Conservation (phyloP, 1,140 invertebrate species). For the Daktulosphaira vitifoliae region DNA sequence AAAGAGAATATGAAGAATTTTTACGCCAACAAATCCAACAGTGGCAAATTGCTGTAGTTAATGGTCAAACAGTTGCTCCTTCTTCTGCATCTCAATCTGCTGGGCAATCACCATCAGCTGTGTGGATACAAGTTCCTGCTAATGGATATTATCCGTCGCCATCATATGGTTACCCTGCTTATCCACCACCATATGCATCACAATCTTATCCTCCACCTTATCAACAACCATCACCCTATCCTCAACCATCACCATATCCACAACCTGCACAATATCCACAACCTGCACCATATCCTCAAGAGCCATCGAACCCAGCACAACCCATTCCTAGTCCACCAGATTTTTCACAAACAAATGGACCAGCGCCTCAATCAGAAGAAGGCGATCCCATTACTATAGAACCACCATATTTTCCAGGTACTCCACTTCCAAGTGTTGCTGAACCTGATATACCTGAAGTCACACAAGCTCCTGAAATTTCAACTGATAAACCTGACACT, state of each 20-base stretch:
- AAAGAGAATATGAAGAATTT: slow-evolving; percentile 20
- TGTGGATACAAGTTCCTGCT: slow-evolving; percentile 41
- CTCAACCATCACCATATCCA: too few species aligned
- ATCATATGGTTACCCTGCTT: slow-evolving; percentile 32
- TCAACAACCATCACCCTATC: too few species aligned
- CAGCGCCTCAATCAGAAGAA: slow-evolving; percentile 33
- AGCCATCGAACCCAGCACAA: slow-evolving; percentile 42
- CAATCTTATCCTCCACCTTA: slow-evolving; percentile 32
- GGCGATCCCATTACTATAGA: not conserved
- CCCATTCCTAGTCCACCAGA: too few species aligned
- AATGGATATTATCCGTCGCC: slow-evolving; percentile 35
- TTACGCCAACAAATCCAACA: slow-evolving; percentile 39
- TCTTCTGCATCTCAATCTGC: slow-evolving; percentile 34
- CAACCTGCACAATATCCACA: slow-evolving; percentile 35
- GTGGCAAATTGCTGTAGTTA: slow-evolving; percentile 40
- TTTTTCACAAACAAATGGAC: too few species aligned
- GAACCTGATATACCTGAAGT: slow-evolving; percentile 15
- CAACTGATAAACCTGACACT: not conserved
- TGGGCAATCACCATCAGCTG: slow-evolving; percentile 41
- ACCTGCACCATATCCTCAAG: slow-evolving; percentile 29
- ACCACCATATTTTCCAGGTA: slow-evolving; percentile 4
- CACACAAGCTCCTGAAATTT: slow-evolving; percentile 3
- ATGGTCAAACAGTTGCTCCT: slow-evolving; percentile 30
- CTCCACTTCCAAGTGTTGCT: not conserved
- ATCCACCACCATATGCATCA: slow-evolving; percentile 29